Conservation (phyloP, 2,888 invertebrate genomes). For the Euzophera pinguis region DNA sequence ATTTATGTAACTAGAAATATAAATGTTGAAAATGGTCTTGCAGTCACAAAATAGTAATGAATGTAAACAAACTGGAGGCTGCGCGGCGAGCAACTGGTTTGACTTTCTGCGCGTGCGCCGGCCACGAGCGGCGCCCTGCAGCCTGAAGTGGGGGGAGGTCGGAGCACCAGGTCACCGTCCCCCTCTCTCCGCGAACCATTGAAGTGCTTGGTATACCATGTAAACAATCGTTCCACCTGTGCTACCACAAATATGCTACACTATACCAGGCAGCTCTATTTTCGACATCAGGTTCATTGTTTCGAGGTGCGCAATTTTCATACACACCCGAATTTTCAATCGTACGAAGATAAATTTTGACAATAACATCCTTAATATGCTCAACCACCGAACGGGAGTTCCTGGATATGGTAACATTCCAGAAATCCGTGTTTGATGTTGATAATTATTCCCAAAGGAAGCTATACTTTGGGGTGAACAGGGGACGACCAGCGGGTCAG, state of each 20-base stretch:
- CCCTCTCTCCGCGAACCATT: conserved; percentile 46
- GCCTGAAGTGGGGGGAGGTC: conserved; percentile 33
- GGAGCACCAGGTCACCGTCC: conserved; percentile 52
- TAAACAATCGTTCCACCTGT: conserved; percentile 68
- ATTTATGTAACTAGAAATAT: conserved; percentile 1
- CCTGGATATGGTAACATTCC: conserved; percentile 28
- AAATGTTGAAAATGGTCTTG: conserved; percentile 10
- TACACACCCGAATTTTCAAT: no score
- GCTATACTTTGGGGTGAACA: conserved; percentile 19
- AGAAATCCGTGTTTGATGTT: conserved; percentile 24
- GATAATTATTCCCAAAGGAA: conserved; percentile 20
- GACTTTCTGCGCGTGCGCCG: conserved; percentile 69
- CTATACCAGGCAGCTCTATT: conserved; percentile 1
- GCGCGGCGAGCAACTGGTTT: conserved; percentile 73
- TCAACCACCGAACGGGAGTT: conserved; percentile 33
- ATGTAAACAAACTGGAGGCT: conserved; percentile 77
- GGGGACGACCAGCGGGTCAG: conserved; percentile 37
- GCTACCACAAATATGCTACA: conserved; percentile 31
- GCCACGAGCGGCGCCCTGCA: conserved; percentile 34
- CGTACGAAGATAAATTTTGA: neutral
- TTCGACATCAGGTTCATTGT: neutral
- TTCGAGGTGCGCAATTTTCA: neutral
- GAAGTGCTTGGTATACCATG: conserved; percentile 46
- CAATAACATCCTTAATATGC: neutral
- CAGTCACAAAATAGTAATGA: conserved; percentile 38